Base-by-base conservation (phyloP, 2,113 vertebrate genomes). In the Pogonocichla stellata region DNA sequence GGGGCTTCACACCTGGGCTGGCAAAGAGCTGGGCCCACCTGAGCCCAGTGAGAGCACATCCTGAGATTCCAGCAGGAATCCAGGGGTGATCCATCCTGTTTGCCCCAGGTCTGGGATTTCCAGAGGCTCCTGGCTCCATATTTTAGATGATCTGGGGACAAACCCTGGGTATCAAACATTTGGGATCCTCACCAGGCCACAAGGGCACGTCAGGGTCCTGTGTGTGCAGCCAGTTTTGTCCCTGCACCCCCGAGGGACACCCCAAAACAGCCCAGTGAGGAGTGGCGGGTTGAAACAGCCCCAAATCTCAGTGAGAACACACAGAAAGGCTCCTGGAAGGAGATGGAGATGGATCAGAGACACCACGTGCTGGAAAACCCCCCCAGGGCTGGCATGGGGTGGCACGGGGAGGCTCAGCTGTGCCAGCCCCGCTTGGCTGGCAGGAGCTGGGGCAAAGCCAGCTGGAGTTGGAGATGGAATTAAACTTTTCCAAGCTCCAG, bases 11-110 rank as follows among this genome's bases (percentile, higher is more conserved):
- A 66, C 33, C 65, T 43, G 69, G 26, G 60, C 51, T 87, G 78
- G 66, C 40, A 31, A 16, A 25, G 42, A 33, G 47, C 5, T 10
- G 62, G 29, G 24, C 58, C 62, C 83, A 71, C 7, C 28, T 1
- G 53, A 54, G 73, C 36, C 53, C 2, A 0, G 60, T 0, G 3
- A 83, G 83, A 0, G n/a, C 88, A 50, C 16, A 1, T 7, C 11
- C 0, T 8, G 19, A 47, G 54, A 23, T 72, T 23, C 51, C 70
- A 58, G 67, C 20, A 25, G 42, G 28, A 38, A 69, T 19, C 29
- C 1, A 0, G 40, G 33, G 14, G 0, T 8, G 19, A 53, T 14
- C 9, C 2, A 0, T 9, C 23, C 33, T 1, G 0, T 57, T 36
- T 48, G 10, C 7, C 45, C 12, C 57, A 28, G 8, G 10, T 6